A percentile compares a stretch with the other conserved stretches of the same genome.
Conservation (phyloP, 2,888 invertebrate species). For the Drosophila neonasuta region DNA sequence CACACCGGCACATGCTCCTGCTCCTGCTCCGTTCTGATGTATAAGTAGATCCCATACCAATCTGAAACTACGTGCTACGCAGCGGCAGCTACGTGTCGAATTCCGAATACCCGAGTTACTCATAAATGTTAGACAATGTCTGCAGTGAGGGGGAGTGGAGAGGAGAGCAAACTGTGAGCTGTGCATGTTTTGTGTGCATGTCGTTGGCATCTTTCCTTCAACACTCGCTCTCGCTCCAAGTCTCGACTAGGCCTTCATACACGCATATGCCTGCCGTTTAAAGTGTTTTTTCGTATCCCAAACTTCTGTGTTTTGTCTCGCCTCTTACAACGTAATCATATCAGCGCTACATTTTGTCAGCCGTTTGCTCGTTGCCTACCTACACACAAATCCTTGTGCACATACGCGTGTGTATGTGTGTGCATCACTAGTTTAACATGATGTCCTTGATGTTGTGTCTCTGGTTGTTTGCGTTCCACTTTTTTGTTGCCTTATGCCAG, state of each 20-base stretch:
- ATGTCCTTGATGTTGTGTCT: constrained; percentile 20
- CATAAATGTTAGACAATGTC: constrained; percentile 73
- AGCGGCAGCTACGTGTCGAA: constrained; percentile 67
- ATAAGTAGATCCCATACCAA: constrained; percentile 21
- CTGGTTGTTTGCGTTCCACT: constrained; percentile 30
- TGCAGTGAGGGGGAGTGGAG: constrained; percentile 25
- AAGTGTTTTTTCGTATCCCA: constrained; percentile 34
- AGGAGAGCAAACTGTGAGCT: neutral
- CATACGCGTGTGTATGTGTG: constrained; percentile 7
- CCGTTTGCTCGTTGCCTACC: constrained; percentile 21
- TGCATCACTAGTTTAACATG: constrained; percentile 23
- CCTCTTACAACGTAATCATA: constrained; percentile 59
- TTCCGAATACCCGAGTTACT: constrained; percentile 72
- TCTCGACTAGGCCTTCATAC: constrained; percentile 10
- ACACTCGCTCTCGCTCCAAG: constrained; percentile 18
- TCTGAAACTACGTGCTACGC: constrained; percentile 60
- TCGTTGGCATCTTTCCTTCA: constrained; percentile 48
- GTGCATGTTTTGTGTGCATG: constrained; percentile 55
- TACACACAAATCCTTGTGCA: constrained; percentile 3
- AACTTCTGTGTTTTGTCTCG: constrained; percentile 22
- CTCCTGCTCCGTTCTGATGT: neutral
- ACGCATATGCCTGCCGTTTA: constrained; percentile 31
- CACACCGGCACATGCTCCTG: constrained; percentile 24
- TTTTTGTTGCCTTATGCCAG: constrained; percentile 21
- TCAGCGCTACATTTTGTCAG: constrained; percentile 60